Evolutionary conservation across 1,140 invertebrate species (phyloP).

Genomic region (Danaus plexippus): DNA sequence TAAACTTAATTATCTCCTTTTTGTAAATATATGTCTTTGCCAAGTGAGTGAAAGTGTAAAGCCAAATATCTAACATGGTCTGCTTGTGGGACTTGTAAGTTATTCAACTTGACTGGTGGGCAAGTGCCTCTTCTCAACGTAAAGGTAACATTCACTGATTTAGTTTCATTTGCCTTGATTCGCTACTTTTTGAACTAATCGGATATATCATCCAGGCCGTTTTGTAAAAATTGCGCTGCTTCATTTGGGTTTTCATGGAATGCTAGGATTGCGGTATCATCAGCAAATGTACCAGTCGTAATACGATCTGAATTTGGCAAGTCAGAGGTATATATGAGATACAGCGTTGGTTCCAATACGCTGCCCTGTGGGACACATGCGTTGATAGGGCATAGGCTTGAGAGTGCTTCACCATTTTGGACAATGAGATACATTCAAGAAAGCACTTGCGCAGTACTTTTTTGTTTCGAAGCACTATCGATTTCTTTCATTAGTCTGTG

Average conservation of each 20-base stretch:
- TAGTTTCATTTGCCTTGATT: constrained; percentile 27
- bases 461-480: constrained; percentile 4
- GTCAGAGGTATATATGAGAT: constrained; percentile 25
- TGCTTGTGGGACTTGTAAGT: too few species aligned
- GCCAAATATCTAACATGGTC: constrained; percentile 26
- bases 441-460: constrained; percentile 16
- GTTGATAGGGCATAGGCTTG: too few species aligned
- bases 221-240: constrained; percentile 13
- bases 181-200: constrained; percentile 23
- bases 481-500: constrained; percentile 8
- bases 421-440: too few species aligned
- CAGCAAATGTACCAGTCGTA: constrained; percentile 29
- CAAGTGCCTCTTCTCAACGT: constrained; percentile 16
- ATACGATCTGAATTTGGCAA: constrained; percentile 19
- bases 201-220: constrained; percentile 11
- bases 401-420: too few species aligned
- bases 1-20: constrained; percentile 12
- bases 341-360: constrained; percentile 23
- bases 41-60: constrained; percentile 28
- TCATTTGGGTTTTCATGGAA: constrained; percentile 11
- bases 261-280: constrained; percentile 28
- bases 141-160: constrained; percentile 24
- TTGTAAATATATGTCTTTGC: constrained; percentile 27
- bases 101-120: too few species aligned
- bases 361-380: constrained; percentile 25